Percentiles rank a stretch among this genome's conserved stretches.
phyloP scores from a whole-genome alignment of 2,888 invertebrate species.

The Empis stercorea region DNA sequence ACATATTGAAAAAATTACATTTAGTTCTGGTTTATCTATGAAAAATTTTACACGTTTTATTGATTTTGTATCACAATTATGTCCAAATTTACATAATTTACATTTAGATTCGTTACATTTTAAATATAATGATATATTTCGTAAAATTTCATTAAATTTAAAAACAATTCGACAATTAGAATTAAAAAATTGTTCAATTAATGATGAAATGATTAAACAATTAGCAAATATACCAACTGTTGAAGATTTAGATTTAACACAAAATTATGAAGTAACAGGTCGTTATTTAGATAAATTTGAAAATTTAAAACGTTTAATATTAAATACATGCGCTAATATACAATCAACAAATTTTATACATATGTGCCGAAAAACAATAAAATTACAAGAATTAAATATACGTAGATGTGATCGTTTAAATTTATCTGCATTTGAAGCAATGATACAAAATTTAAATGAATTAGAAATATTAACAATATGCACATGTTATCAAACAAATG shows the following conservation, averaged over 20 bases:
- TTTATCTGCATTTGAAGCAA: neutral
- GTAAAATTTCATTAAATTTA: constrained; percentile 3
- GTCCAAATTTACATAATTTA: constrained; percentile 8
- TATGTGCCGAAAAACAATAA: constrained; percentile 4
- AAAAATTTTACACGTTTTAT: constrained; percentile 6
- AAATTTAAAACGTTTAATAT: constrained; percentile 7
- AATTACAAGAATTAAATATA: constrained; percentile 11
- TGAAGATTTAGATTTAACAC: constrained; percentile 8
- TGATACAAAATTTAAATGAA: constrained; percentile 4
- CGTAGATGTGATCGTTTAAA: constrained; percentile 8
- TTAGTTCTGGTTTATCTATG: neutral
- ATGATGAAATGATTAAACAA: constrained; percentile 1
- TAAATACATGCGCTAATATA: constrained; percentile 10
- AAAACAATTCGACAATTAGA: constrained; percentile 4
- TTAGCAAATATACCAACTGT: constrained; percentile 3
- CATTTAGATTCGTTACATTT: constrained; percentile 4
- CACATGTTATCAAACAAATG: constrained; percentile 4
- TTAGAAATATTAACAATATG: constrained; percentile 8
- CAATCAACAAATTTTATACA: constrained; percentile 8
- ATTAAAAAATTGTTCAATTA: constrained; percentile 7
- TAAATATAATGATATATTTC: neutral
- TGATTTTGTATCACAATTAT: constrained; percentile 8
- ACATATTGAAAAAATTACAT: constrained; percentile 4
- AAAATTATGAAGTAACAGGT: constrained; percentile 10
- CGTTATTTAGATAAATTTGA: constrained; percentile 7